These are phyloP conservation scores for Pavo muticus DNA, from an alignment of 2,113 vertebrate species.

Conservation along the genomic window DNA sequence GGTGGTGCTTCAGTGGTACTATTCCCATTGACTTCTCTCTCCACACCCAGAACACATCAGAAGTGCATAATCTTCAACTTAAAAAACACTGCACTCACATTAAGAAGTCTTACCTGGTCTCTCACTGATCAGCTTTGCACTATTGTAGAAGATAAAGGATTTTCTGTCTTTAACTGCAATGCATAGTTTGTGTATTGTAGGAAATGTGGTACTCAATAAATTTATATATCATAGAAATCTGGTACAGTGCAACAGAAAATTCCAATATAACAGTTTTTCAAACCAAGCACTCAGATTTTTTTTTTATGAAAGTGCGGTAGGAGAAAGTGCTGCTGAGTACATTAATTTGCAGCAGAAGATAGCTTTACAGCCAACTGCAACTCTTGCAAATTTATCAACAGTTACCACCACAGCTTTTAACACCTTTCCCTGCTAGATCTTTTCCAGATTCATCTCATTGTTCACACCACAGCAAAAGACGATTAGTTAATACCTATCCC, in stretches of 20 bases:
- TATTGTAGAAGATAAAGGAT: background rate
- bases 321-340: background rate
- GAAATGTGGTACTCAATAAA: background rate
- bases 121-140: background rate
- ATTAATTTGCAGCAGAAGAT: background rate
- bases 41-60: background rate
- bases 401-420: conserved; percentile 2
- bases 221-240: background rate
- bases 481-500: background rate
- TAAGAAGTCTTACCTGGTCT: background rate
- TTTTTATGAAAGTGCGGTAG: background rate
- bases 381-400: background rate
- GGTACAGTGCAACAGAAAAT: background rate
- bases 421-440: background rate
- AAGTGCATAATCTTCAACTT: background rate
- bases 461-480: background rate
- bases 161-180: background rate
- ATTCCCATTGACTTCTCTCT: background rate
- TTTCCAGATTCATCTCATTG: background rate
- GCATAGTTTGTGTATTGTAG: background rate
- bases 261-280: background rate
- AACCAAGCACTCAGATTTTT: background rate
- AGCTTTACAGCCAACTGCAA: background rate
- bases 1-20: fast-evolving
- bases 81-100: background rate